These are phyloP conservation scores for Rotaria socialis DNA, from an alignment of 2,888 invertebrate genomes.

Conservation along the genomic window DNA sequence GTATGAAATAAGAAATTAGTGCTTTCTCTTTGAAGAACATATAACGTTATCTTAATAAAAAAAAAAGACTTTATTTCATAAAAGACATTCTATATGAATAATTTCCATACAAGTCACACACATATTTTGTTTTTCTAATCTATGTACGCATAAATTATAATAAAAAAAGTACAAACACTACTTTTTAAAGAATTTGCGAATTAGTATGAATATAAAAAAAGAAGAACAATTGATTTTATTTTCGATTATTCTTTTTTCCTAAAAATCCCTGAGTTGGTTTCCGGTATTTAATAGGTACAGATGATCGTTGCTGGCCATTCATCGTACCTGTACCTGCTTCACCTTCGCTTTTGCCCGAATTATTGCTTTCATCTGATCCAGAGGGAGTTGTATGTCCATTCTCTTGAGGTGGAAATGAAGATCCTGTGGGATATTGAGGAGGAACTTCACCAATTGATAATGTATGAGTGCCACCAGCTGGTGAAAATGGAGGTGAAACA, in stretches of 20 bases:
- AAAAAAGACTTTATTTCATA: too few relatives aligned
- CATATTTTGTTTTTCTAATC: neutral
- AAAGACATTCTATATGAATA: too few relatives aligned
- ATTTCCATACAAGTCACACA: neutral
- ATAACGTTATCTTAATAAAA: too few relatives aligned
- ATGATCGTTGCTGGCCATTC: neutral
- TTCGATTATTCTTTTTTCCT: constrained; percentile 3
- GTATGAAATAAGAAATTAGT: too few relatives aligned
- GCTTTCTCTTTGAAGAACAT: too few relatives aligned
- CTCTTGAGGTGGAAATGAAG: neutral
- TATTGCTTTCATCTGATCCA: constrained; percentile 30
- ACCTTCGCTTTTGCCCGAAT: constrained; percentile 29
- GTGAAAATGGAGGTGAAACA: neutral
- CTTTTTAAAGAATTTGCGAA: neutral
- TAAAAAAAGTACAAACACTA: neutral
- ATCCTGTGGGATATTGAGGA: neutral
- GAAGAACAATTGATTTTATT: neutral
- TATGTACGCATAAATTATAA: neutral
- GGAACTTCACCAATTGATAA: constrained; percentile 32
- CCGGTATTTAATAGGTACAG: neutral
- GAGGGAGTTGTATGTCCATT: constrained; percentile 16
- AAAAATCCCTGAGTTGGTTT: neutral
- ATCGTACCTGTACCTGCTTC: neutral
- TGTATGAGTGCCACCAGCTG: constrained; percentile 10
- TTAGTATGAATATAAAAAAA: neutral